A percentile compares a stretch with the other conserved stretches of the same genome.
These are phyloP conservation scores for Aphodius granarius DNA, from an alignment of 2,888 invertebrate species.

Conservation along the genomic window DNA sequence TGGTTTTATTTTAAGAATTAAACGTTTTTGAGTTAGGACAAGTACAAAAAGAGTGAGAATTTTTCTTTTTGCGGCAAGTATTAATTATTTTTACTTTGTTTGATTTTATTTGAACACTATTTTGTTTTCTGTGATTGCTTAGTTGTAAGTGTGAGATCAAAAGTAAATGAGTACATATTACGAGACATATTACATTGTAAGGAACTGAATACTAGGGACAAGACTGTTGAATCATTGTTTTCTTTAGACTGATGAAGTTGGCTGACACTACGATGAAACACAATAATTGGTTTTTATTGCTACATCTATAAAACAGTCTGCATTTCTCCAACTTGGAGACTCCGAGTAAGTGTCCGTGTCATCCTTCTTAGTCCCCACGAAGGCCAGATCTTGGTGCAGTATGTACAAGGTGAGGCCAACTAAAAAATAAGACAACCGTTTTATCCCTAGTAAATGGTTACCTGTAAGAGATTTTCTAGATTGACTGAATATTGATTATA, in stretches of 20 bases:
- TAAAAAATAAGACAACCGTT: neutral
- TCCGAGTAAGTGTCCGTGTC: too few relatives aligned
- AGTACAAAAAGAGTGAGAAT: neutral
- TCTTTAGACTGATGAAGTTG: too few relatives aligned
- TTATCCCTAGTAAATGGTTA: constrained; percentile 18
- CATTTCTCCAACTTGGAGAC: too few relatives aligned
- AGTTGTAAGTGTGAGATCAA: constrained; percentile 20
- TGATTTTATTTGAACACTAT: constrained; percentile 8
- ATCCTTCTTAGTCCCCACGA: too few relatives aligned
- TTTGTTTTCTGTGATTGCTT: constrained; percentile 26
- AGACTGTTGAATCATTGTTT: too few relatives aligned
- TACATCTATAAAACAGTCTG: too few relatives aligned
- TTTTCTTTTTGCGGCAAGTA: neutral
- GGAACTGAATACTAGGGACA: neutral
- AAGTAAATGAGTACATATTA: neutral
- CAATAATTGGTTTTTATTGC: too few relatives aligned
- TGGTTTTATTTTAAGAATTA: neutral
- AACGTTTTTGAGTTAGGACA: neutral
- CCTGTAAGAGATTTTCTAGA: constrained; percentile 21
- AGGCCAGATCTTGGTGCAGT: too few relatives aligned
- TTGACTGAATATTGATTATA: constrained; percentile 27
- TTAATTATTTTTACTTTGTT: neutral
- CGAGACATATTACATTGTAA: neutral
- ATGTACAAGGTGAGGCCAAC: too few relatives aligned
- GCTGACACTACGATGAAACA: too few relatives aligned